Percentiles rank a stretch among this genome's conserved stretches.
Conservation (phyloP, 30 jellyfish, hydroid and myxozoan species). For the Pelagia noctiluca region DNA sequence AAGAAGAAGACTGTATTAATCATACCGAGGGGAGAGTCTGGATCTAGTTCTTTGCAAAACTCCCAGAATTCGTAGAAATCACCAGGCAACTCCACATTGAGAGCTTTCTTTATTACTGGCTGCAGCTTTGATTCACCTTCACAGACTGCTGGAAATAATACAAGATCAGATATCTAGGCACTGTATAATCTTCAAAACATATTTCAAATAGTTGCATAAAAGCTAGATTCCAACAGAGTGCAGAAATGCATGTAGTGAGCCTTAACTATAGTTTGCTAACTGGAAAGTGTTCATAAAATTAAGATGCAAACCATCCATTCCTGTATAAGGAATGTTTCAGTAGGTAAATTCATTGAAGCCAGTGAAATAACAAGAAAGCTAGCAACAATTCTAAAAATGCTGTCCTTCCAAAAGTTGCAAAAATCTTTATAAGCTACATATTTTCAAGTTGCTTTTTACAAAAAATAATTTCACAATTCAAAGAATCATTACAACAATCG, state of each 20-base stretch:
- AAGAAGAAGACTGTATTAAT: neutral
- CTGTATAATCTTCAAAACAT: neutral
- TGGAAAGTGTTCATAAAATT: too few relatives aligned
- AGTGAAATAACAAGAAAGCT: too few relatives aligned
- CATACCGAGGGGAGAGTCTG: slow-evolving; percentile 59
- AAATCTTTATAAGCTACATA: too few relatives aligned
- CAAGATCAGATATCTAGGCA: neutral
- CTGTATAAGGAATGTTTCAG: too few relatives aligned
- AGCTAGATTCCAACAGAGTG: too few relatives aligned
- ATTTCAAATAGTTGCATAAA: neutral
- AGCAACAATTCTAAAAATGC: too few relatives aligned
- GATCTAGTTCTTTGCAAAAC: slow-evolving; percentile 25
- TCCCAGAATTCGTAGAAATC: slow-evolving; percentile 79
- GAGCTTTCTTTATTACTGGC: slow-evolving; percentile 2
- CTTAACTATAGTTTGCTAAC: too few relatives aligned
- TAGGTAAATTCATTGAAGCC: too few relatives aligned
- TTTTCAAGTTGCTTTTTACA: too few relatives aligned
- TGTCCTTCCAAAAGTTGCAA: too few relatives aligned
- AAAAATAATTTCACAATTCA: neutral
- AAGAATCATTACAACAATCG: neutral
- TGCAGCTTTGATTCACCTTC: slow-evolving; percentile 16
- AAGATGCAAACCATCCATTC: too few relatives aligned
- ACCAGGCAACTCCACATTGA: slow-evolving; percentile 71
- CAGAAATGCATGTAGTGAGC: too few relatives aligned
- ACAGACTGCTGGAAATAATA: slow-evolving; percentile 13